These are phyloP conservation scores for Dipodomys merriami DNA, from an alignment of 2,113 vertebrate genomes.

Conservation along the genomic window DNA sequence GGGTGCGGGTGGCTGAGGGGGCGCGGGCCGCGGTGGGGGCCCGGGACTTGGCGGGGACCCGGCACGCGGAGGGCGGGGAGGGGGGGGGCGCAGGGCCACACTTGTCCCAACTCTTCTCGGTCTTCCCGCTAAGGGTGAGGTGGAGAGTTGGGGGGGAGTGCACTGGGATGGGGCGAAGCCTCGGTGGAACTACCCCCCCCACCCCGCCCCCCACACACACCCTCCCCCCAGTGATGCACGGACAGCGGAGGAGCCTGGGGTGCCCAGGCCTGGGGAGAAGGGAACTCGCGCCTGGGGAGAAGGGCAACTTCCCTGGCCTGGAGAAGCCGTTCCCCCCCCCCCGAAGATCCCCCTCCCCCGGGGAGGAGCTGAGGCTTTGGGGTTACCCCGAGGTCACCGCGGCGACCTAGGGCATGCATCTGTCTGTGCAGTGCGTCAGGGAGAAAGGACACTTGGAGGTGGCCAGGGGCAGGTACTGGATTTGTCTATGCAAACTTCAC, in stretches of 20 bases:
- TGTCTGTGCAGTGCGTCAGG: background rate
- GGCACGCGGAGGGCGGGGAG: no score
- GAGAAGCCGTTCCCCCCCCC: background rate
- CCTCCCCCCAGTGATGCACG: no score
- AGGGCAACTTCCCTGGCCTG: background rate
- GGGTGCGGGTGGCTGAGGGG: no score
- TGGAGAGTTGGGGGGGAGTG: background rate
- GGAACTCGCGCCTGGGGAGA: background rate
- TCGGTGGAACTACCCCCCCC: no score
- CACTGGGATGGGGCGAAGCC: background rate
- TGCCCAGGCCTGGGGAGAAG: no score
- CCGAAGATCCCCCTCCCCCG: no score
- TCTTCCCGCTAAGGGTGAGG: background rate
- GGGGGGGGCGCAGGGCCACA: background rate
- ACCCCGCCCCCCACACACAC: no score
- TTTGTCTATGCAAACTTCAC: fast-evolving
- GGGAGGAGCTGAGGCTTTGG: no score
- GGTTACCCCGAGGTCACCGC: background rate
- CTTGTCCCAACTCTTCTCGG: no score
- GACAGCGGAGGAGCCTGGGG: no score
- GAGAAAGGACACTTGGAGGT: background rate
- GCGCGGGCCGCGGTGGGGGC: background rate
- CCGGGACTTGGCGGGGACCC: background rate
- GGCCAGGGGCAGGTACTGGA: background rate
- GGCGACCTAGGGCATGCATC: background rate